Base-by-base conservation (phyloP, 2,797 vertebrate genomes). In the Siniperca obscura region DNA sequence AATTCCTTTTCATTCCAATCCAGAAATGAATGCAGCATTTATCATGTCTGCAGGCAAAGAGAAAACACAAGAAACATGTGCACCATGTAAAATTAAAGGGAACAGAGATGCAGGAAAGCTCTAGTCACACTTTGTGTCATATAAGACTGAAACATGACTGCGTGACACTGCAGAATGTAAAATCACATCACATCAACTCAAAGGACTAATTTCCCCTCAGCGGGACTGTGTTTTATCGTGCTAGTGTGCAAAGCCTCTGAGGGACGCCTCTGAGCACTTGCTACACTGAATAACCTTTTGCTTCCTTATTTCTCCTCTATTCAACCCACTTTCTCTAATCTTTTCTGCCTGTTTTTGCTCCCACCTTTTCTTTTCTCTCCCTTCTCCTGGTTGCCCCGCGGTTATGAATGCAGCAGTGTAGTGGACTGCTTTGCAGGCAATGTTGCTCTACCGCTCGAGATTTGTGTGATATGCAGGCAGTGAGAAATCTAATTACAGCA, bases 251-350 rank as follows among this genome's bases (percentile, higher is more conserved):
- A 55, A 52, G 53, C 68, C 36, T 44, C n/a, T 19, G 21, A 57
- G 81, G 59, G 56, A 50, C 12, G 67, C 72, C 66, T 79, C 57
- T 3, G 27, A 82, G 68, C 60, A 22, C 85, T 70, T 25, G 52
- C 78, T 62, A 50, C 75, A 22, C 83, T 48, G 38, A 78, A 81
- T 83, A 84, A 85, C 83, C 81, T 82, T 84, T 83, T 40, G 30
- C 69, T 62, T 78, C 61, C 71, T 79, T 40, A 42, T 48, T 70
- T 44, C 80, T 82, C 62, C 59, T 80, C 76, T n/a, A 57, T 75
- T 86, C 80, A 76, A 10, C 73, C 73, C 2, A 36, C 46, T 12
- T 36, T 46, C 78, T 89, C 80, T 64, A 69, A 87, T 83, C 81
- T 73, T 56, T 56, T 77, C 55, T 76, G 16, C 78, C 67, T 61